These are phyloP conservation scores for Cephalopholis sonnerati DNA, from an alignment of 2,113 vertebrate species.

Conservation along the genomic window DNA sequence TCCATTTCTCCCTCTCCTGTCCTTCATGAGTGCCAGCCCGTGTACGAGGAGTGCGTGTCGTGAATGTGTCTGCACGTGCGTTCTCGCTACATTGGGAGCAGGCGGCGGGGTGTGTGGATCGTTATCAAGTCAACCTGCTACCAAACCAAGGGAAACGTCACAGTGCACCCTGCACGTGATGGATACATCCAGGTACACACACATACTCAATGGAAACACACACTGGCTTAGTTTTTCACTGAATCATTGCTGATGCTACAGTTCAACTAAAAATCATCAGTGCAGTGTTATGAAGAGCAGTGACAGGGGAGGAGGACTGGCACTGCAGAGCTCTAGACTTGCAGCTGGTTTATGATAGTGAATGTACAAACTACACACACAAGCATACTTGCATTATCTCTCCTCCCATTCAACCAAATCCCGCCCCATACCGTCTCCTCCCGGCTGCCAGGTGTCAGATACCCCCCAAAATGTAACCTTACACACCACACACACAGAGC, in stretches of 20 bases:
- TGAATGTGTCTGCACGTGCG: constrained; percentile 80
- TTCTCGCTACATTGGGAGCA: constrained; percentile 88
- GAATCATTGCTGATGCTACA: background rate
- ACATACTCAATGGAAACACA: background rate
- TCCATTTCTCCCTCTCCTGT: constrained; percentile 28
- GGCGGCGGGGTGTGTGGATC: constrained; percentile 79
- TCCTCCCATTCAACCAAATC: constrained; percentile 56
- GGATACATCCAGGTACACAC: constrained; percentile 71
- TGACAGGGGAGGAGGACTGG: background rate
- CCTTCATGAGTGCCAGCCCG: constrained; percentile 81
- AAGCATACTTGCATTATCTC: constrained; percentile 19
- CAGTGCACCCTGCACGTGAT: constrained; percentile 79
- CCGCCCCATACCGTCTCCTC: constrained; percentile 48
- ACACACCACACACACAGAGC: constrained; percentile 66
- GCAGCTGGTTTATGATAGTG: constrained; percentile 14
- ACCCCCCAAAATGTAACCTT: constrained; percentile 86
- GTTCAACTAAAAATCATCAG: background rate
- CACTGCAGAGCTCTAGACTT: constrained; percentile 60
- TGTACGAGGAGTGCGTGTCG: constrained; percentile 78
- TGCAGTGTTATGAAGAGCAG: background rate
- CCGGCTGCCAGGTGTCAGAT: constrained; percentile 89
- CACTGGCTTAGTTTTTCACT: background rate
- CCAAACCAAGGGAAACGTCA: constrained; percentile 86
- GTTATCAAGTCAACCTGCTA: constrained; percentile 85
- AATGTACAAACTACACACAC: constrained; percentile 12